Evolutionary conservation across 53 echinoderm and acorn worm species (phyloP).

Genomic region (Patiria pectinifera): DNA sequence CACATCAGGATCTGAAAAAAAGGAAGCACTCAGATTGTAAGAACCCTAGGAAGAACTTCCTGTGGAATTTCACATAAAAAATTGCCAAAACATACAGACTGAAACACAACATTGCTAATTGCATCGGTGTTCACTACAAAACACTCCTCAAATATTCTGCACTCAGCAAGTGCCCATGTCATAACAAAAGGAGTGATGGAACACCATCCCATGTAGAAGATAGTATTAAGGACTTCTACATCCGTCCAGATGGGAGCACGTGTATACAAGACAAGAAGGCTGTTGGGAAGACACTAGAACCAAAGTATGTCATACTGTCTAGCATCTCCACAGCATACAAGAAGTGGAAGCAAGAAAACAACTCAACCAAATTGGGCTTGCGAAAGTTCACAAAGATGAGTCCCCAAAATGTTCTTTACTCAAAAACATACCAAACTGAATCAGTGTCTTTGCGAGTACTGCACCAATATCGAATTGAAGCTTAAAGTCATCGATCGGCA

Average conservation of each 20-base stretch:
- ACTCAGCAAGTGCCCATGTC: constrained; percentile 17
- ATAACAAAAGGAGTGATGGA: constrained; percentile 31
- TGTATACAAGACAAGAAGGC: constrained; percentile 12
- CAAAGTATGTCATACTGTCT: constrained; percentile 31
- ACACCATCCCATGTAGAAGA: neutral
- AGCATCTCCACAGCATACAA: neutral
- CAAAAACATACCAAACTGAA: constrained; percentile 24
- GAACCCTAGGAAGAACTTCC: neutral
- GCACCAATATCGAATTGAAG: constrained; percentile 52
- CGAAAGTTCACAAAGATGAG: constrained; percentile 13
- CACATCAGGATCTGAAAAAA: neutral
- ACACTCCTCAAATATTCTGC: constrained; percentile 31
- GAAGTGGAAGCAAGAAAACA: constrained; percentile 39
- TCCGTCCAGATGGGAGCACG: constrained; percentile 2
- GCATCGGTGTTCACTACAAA: constrained; percentile 17
- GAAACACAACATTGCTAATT: neutral
- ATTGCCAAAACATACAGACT: constrained; percentile 17
- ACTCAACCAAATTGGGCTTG: neutral
- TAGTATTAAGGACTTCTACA: constrained; percentile 6
- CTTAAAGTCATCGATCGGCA: neutral
- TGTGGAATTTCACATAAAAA: constrained; percentile 24
- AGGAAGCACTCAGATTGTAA: constrained; percentile 9
- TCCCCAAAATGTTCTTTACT: constrained; percentile 30
- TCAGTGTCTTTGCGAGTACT: constrained; percentile 61
- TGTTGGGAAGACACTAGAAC: neutral